phyloP scores from a whole-genome alignment of 2,113 vertebrate genomes.

The Oxygymnocypris stewartii region DNA sequence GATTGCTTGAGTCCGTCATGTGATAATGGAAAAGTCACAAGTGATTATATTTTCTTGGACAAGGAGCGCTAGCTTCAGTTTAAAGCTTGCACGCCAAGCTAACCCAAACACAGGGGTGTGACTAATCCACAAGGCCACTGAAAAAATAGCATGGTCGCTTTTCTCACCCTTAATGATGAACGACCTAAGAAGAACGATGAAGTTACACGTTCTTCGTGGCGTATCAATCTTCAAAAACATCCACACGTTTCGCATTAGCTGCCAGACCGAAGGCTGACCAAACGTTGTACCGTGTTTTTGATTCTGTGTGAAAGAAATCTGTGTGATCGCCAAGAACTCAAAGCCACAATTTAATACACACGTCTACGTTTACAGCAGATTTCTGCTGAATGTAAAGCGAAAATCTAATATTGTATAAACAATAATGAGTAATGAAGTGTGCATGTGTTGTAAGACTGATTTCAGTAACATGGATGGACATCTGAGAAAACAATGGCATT shows the following conservation, averaged over 20 bases:
- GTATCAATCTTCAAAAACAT: conserved; percentile 36
- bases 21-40: conserved; percentile 26
- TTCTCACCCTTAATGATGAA: background rate
- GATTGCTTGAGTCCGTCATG: background rate
- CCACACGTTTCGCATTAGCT: conserved; percentile 3
- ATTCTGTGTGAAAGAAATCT: conserved; percentile 58
- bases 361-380: conserved; percentile 55
- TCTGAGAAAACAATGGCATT: conserved; percentile 1
- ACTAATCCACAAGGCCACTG: background rate
- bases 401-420: conserved; percentile 39
- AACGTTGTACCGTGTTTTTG: conserved; percentile 42
- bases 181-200: conserved; percentile 17
- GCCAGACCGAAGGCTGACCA: conserved; percentile 45
- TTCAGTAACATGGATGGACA: background rate
- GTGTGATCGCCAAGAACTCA: conserved; percentile 63
- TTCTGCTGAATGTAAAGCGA: conserved; percentile 13
- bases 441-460: background rate
- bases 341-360: conserved; percentile 64
- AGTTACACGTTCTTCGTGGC: conserved; percentile 19
- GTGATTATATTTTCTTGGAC: conserved; percentile 3
- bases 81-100: background rate
- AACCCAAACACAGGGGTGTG: background rate
- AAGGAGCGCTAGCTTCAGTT: background rate
- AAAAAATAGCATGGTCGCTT: background rate
- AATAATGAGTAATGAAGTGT: conserved; percentile 26